phyloP scores from a whole-genome alignment of 2,888 invertebrate species.

The Melolontha melolontha region DNA sequence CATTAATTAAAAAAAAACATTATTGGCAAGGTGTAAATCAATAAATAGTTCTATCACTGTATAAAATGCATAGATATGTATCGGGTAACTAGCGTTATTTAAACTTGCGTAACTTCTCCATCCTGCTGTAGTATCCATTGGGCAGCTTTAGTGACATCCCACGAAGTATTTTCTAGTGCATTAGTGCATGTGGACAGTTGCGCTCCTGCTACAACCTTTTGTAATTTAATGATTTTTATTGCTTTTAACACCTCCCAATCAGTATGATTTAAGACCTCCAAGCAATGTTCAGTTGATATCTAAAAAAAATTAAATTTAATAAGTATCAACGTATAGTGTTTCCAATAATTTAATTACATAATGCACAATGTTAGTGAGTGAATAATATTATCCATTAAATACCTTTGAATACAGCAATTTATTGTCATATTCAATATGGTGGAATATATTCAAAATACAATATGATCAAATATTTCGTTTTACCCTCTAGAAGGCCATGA shows the following conservation, averaged over 20 bases:
- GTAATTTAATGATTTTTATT: slow-evolving; percentile 83
- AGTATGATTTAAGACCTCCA: slow-evolving; percentile 83
- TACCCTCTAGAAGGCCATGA: no score
- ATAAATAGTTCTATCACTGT: slow-evolving; percentile 28
- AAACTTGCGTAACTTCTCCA: slow-evolving; percentile 44
- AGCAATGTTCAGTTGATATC: slow-evolving; percentile 81
- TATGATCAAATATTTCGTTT: no score
- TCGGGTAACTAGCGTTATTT: slow-evolving; percentile 26
- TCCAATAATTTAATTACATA: no score
- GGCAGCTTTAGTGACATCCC: slow-evolving; percentile 78
- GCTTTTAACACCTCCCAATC: slow-evolving; percentile 92
- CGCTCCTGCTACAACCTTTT: slow-evolving; percentile 64
- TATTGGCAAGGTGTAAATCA: slow-evolving; percentile 38
- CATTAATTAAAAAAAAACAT: slow-evolving; percentile 36
- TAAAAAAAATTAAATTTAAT: slow-evolving; percentile 57
- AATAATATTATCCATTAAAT: no score
- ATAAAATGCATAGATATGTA: slow-evolving; percentile 8
- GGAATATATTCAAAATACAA: no score
- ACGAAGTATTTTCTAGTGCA: slow-evolving; percentile 72
- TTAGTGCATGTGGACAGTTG: slow-evolving; percentile 64
- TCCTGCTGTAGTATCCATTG: slow-evolving; percentile 70
- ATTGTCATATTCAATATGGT: no score
- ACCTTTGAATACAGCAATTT: no score
- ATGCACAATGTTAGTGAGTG: no score
- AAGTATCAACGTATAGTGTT: no score